phyloP scores from a whole-genome alignment of 2,797 vertebrate species.

The Macrochelys suwanniensis region DNA sequence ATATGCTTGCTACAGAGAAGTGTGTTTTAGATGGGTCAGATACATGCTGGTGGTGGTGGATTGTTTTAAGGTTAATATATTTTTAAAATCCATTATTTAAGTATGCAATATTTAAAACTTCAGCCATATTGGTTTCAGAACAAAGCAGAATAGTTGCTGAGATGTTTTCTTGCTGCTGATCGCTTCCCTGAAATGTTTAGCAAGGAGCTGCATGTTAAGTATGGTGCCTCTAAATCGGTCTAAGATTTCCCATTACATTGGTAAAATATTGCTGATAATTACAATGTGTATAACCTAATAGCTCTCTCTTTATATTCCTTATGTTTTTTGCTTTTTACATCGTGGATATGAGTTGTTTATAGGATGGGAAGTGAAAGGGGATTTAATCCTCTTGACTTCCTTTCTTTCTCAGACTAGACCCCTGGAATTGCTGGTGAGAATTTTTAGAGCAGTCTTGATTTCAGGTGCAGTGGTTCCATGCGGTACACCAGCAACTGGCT shows the following conservation, averaged over 20 bases:
- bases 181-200: slow-evolving; percentile 61
- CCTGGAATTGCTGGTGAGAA: background rate
- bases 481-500: background rate
- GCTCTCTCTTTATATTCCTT: background rate
- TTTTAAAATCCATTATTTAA: slow-evolving; percentile 50
- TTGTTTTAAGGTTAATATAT: slow-evolving; percentile 11
- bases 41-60: background rate
- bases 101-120: slow-evolving; percentile 50
- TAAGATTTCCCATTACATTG: background rate
- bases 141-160: slow-evolving; percentile 63
- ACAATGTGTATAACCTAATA: accelerated
- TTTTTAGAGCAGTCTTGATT: background rate
- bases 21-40: slow-evolving; percentile 31
- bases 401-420: accelerated
- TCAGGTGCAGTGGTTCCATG: background rate
- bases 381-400: background rate
- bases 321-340: background rate
- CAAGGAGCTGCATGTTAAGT: slow-evolving; percentile 31
- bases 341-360: background rate
- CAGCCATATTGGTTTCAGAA: slow-evolving; percentile 71
- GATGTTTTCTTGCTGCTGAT: slow-evolving; percentile 53
- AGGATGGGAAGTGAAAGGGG: background rate
- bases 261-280: background rate
- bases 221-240: slow-evolving; percentile 42
- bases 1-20: background rate